phyloP scores from a whole-genome alignment of 2,888 invertebrate species.

The Trichacis sp. region DNA sequence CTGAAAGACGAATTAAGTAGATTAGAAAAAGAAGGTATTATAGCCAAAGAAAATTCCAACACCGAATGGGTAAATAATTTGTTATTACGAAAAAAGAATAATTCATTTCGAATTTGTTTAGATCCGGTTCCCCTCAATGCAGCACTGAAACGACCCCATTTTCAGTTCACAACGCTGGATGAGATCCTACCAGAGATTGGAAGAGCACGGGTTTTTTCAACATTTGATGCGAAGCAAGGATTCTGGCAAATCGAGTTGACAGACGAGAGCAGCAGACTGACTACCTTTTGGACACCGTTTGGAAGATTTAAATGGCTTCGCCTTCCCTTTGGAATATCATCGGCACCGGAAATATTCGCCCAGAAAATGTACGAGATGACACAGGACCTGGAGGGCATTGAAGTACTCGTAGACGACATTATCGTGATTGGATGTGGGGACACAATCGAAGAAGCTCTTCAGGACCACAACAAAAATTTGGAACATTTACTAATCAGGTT shows the following conservation, averaged over 20 bases:
- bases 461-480: conserved; percentile 8
- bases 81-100: not conserved
- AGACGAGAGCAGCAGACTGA: not conserved
- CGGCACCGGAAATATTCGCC: conserved; percentile 17
- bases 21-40: conserved; percentile 10
- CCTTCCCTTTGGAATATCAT: conserved; percentile 12
- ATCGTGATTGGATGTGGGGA: conserved; percentile 5
- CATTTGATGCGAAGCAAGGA: not conserved
- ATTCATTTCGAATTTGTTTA: not conserved
- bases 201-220: not conserved
- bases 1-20: conserved; percentile 5
- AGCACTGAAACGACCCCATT: not conserved
- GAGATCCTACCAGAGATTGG: not conserved
- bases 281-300: not conserved
- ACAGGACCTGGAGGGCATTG: conserved; percentile 7
- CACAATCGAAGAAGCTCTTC: not conserved
- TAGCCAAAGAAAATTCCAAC: not conserved
- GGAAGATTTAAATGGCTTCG: conserved; percentile 8
- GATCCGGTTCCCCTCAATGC: not conserved
- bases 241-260: conserved; percentile 1
- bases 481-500: conserved; percentile 1
- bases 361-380: conserved; percentile 9
- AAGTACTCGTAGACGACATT: conserved; percentile 12
- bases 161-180: not conserved
- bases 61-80: conserved; percentile 10